Evolutionary conservation across 37 sponge, comb jelly and placozoan genomes (phyloP), one percentile per base, ranked within the genome.

Genomic region (Beroe forskalii): DNA sequence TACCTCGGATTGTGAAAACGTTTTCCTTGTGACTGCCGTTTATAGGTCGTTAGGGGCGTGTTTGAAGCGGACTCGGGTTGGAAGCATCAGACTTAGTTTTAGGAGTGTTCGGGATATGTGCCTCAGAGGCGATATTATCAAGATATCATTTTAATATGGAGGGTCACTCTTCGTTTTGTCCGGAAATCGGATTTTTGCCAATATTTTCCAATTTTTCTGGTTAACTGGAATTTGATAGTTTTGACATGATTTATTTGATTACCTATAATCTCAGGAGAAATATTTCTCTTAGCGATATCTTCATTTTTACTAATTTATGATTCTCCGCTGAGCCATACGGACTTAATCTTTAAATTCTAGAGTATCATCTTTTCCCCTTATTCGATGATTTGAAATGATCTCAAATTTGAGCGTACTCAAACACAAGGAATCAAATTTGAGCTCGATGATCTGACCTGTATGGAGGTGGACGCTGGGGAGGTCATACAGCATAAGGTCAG

Each of bases 71-170:
- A 44, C 55, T 27, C 40, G 55, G 37, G 28, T 41, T 6, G 44
- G 86, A 9, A 80, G 41, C 42, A 8, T n/a, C 1, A 41, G 40
- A 24, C 30, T 80, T 1, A 80, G 86, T 44, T 23, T 44, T 0
- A 24, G 24, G 28, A 41, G 38, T 14, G 72, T 69, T 35, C 27
- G 40, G 55, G 40, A 37, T 80, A 80, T 38, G 86, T 41, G 44
- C n/a, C 17, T 80, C n/a, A 80, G 40, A 25, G 86, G 86, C 3
- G 86, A 80, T 17, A 25, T 80, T 80, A 80, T 80, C 30, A 80
- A 43, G 86, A 80, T 80, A 23, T 44, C 44, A 9, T 80, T 80
- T 80, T 41, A 80, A 48, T 41, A 6, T 9, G 4, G 55, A 48
- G 12, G 6, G 6, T 48, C 12, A 6, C 55, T 6, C 55, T 48